phyloP scores from a whole-genome alignment of 2,888 invertebrate genomes.

The Drosophila yooni region DNA sequence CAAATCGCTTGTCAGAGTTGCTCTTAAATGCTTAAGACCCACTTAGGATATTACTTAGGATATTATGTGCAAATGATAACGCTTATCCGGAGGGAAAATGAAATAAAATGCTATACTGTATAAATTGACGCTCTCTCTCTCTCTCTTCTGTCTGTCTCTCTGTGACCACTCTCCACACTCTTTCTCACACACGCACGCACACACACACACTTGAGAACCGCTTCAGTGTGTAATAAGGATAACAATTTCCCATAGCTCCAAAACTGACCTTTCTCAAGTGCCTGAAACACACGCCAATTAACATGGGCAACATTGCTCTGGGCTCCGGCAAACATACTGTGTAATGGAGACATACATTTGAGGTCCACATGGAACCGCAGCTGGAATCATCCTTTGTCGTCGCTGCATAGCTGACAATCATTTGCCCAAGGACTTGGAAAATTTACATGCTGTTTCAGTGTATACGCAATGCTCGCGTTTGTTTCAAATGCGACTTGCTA shows the following conservation, averaged over 20 bases:
- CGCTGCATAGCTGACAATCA: neutral
- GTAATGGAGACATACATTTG: constrained; percentile 20
- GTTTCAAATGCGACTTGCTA: neutral
- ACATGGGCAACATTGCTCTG: constrained; percentile 25
- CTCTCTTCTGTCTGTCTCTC: neutral
- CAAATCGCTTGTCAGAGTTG: neutral
- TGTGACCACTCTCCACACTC: constrained; percentile 17
- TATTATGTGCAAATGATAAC: constrained; percentile 40
- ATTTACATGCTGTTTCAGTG: neutral
- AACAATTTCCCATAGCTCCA: constrained; percentile 72
- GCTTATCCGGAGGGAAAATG: constrained; percentile 37
- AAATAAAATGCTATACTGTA: constrained; percentile 46
- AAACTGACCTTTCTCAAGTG: constrained; percentile 80
- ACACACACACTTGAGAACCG: constrained; percentile 3
- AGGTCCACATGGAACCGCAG: constrained; percentile 25
- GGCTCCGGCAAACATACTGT: constrained; percentile 27
- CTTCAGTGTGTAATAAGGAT: constrained; percentile 69
- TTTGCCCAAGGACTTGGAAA: constrained; percentile 4
- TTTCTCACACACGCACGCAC: neutral
- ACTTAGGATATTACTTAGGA: neutral
- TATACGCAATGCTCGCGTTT: neutral
- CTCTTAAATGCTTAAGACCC: neutral
- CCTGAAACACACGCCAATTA: constrained; percentile 30
- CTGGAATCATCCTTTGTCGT: constrained; percentile 6
- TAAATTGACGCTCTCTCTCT: constrained; percentile 34